phyloP scores from a whole-genome alignment of 2,888 invertebrate species.

The Parnassius mnemosyne region DNA sequence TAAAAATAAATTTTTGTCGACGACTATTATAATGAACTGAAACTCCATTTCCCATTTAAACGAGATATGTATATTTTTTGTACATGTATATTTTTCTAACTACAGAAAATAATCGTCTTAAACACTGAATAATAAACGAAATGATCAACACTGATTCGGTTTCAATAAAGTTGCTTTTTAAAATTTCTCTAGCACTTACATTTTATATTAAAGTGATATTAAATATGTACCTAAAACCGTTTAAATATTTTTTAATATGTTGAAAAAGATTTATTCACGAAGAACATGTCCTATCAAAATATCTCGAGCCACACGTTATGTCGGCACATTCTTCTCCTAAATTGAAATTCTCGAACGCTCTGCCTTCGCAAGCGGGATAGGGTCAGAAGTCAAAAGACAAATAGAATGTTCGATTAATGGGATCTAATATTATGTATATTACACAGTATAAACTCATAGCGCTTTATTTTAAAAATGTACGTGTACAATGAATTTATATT shows the following conservation, averaged over 20 bases:
- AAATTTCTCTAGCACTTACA: no score
- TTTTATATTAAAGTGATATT: conserved; percentile 41
- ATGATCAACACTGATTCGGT: no score
- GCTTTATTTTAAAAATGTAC: conserved; percentile 29
- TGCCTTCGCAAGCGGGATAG: conserved; percentile 68
- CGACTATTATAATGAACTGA: no score
- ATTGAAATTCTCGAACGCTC: conserved; percentile 81
- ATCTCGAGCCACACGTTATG: conserved; percentile 80
- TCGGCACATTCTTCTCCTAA: conserved; percentile 82
- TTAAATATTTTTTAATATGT: conserved; percentile 75
- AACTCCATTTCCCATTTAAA: no score
- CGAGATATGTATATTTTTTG: no score
- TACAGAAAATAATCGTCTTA: no score
- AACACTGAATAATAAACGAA: no score
- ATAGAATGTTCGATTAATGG: conserved; percentile 77
- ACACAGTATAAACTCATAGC: conserved; percentile 16
- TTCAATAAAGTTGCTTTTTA: no score
- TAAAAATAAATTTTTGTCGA: no score
- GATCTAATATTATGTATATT: conserved; percentile 65
- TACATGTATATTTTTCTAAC: no score
- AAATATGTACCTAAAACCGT: conserved; percentile 55
- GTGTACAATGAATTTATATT: background rate
- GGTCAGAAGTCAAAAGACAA: conserved; percentile 77
- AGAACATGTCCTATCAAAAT: conserved; percentile 81
- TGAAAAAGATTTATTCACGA: conserved; percentile 78